Base-by-base conservation (phyloP, 2,888 invertebrate species). In the Meteorus cinctellus region DNA sequence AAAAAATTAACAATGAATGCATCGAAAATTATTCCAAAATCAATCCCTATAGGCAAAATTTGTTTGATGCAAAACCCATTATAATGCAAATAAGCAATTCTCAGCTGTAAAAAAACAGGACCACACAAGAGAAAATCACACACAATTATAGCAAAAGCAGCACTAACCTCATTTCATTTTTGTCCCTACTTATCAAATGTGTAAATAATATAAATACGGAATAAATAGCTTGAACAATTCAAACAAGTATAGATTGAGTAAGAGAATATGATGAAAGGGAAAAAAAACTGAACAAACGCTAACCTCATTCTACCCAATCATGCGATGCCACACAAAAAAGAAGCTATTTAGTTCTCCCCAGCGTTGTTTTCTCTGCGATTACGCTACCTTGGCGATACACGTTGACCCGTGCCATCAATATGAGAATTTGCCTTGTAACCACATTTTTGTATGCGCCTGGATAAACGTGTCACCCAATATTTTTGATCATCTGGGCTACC, bases 371-470 rank as follows among this genome's bases (percentile, higher is more conserved):
- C 83, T 83, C 81, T 81, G 82, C 77, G 80, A 83, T 83, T 88
- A 89, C 87, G 88, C 89, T 92, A 95, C 95, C 95, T 94, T 89
- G 95, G 95, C 83, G 95, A 95, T 87, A 95, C 93, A 79, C 89
- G 90, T 86, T 90, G 87, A 77, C 89, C 89, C 60, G 87, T 88
- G 72, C 88, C 88, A 70, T 89, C 89, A 62, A 86, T 85, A 79
- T 88, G 89, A 82, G 93, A 94, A 88, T 95, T 96, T 85, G 97
- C 94, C 92, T 96, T 95, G 92, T 96, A 97, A 83, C 97, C 97
- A 91, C 95, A 94, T 90, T 96, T 96, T 92, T 97, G 96, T 89
- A 98, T 96, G 91, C 97, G 96, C 87, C 96, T 95, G 86, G 96
- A 95, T 75, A 98, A 93, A 83, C 97, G 93, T 81, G 94, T 93